Evolutionary conservation across 2,113 vertebrate species (phyloP).

Genomic region (Hippocampus abdominalis): DNA sequence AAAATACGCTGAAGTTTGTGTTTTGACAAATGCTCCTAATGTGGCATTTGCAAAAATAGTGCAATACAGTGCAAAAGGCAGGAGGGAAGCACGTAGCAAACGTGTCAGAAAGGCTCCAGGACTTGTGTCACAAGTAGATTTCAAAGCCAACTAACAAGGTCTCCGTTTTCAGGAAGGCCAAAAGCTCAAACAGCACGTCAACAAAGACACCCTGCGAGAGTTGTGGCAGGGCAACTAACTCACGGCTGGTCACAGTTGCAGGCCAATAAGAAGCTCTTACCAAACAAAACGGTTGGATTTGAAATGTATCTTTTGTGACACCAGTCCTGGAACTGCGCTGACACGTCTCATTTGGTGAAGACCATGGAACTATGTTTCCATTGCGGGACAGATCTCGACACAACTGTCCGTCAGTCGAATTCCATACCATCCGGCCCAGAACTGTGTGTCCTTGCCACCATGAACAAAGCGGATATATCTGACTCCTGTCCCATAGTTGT

Average conservation of each 20-base stretch:
- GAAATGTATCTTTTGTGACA: background rate
- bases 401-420: constrained; percentile 86
- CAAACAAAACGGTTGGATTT: background rate
- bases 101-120: background rate
- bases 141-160: too few relatives aligned
- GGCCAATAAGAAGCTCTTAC: too few relatives aligned
- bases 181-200: too few relatives aligned
- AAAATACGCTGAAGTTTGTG: background rate
- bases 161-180: too few relatives aligned
- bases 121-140: background rate
- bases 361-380: constrained; percentile 8
- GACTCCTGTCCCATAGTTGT: constrained; percentile 81
- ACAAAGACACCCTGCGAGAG: too few relatives aligned
- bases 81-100: background rate
- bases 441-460: constrained; percentile 83
- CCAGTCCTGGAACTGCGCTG: background rate
- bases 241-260: too few relatives aligned
- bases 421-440: constrained; percentile 90
- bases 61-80: background rate
- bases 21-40: background rate
- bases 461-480: constrained; percentile 82
- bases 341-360: background rate
- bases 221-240: too few relatives aligned
- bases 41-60: background rate
- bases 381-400: constrained; percentile 71